Evolutionary conservation across 92 coral and sea anemone genomes (phyloP), one percentile per base, ranked within the genome.

Genomic region (Galaxea fascicularis): DNA sequence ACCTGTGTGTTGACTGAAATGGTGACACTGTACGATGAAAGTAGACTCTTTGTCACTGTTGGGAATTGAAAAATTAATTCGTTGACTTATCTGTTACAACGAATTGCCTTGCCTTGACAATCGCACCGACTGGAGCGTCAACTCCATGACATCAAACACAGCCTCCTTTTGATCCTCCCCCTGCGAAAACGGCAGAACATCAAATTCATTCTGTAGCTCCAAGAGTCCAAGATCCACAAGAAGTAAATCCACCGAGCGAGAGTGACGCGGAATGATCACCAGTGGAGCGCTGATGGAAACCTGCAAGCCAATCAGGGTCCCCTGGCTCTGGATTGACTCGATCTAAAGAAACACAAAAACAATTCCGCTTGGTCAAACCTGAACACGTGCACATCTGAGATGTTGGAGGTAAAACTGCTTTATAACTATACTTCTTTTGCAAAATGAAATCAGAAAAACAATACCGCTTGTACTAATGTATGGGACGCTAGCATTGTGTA

Each of bases 211-310:
- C 77, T 94, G 92, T 45, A 93, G 93, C 53, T 94, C 95, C 71
- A 97, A 85, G 41, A 89, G 98, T 46, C 99, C 99, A 46, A 97
- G 96, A 64, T 97, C 98, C 46, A 95, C 95, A 41, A 97, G 85
- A 14, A 97, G 94, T 94, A 95, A 89, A 66, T 97, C 97, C 21
- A 86, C 88, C 4, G 99, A 94, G 76, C 73, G 89, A 1, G 98
- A 97, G 66, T 94, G 94, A 49, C 99, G 93, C 3, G 99, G 99
- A 86, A 97, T 75, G 59, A 94, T 80, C 45, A 97, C 90, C 10
- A 97, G 91, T 16, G 99, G 99, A 0, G 99, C 99, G 22, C 82
- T 93, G 68, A 97, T 93, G 41, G 85, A 52, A 12, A 97, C 89
- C 51, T 94, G 63, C 12, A 97, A 89, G 20, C 72, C 85, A 16